Conservation (phyloP, 2,888 invertebrate species). For the Papilio demoleus region DNA sequence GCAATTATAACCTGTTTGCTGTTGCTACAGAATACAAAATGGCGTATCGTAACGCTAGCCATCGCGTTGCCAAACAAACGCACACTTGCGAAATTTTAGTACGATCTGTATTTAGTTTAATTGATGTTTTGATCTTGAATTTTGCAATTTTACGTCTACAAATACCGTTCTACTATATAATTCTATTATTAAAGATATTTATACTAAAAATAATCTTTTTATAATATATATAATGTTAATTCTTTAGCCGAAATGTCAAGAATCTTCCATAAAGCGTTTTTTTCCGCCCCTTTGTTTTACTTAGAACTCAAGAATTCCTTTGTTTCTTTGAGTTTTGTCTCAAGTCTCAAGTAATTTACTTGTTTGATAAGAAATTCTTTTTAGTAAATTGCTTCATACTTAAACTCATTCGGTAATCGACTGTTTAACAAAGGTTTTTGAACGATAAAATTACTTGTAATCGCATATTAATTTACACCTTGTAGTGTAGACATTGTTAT, state of each 20-base stretch:
- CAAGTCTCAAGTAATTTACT: not conserved
- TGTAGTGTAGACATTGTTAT: too few relatives aligned
- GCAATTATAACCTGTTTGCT: constrained; percentile 1
- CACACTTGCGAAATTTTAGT: constrained; percentile 6
- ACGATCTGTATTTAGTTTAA: constrained; percentile 20
- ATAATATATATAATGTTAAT: too few relatives aligned
- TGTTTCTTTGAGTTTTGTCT: constrained; percentile 12
- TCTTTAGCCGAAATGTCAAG: not conserved
- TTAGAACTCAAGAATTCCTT: constrained; percentile 4
- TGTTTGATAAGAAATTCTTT: not conserved
- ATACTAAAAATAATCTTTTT: not conserved
- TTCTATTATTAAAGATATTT: too few relatives aligned
- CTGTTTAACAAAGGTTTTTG: not conserved
- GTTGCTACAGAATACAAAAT: constrained; percentile 29
- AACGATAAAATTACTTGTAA: not conserved
- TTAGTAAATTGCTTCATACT: not conserved
- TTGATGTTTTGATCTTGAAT: constrained; percentile 26
- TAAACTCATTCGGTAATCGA: not conserved
- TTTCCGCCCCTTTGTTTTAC: constrained; percentile 1
- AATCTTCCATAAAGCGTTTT: not conserved
- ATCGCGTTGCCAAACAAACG: constrained; percentile 12
- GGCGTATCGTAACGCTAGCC: not conserved
- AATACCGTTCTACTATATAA: not conserved
- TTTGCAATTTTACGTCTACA: not conserved
- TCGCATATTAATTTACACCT: too few relatives aligned